Evolutionary conservation across 2,888 invertebrate genomes (phyloP).

Genomic region (Pseudoips prasinana): DNA sequence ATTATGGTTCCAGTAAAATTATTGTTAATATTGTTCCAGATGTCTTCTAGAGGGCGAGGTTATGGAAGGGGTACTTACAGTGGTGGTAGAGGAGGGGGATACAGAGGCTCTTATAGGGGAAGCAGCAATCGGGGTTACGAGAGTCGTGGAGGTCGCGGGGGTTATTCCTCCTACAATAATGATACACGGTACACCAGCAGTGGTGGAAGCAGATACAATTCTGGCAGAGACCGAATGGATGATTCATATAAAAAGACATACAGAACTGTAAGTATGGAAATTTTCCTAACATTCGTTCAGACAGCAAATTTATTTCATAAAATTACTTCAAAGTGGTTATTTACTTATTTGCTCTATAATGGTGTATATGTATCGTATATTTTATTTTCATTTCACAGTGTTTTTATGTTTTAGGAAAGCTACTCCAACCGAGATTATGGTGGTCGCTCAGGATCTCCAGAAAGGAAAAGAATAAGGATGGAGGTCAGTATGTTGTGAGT

Average conservation of each 20-base stretch:
- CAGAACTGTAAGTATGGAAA: conserved; percentile 69
- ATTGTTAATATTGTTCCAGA: no score
- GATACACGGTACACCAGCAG: conserved; percentile 66
- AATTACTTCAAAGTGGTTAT: no score
- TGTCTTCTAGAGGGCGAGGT: conserved; percentile 75
- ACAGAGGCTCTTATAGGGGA: conserved; percentile 69
- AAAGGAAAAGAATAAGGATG: conserved; percentile 83
- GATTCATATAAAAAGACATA: conserved; percentile 75
- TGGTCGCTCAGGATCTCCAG: conserved; percentile 82
- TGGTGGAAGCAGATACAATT: conserved; percentile 61
- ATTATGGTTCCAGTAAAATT: no score
- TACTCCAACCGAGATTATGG: conserved; percentile 80
- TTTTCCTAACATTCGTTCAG: no score
- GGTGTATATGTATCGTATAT: no score
- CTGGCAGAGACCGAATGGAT: conserved; percentile 65
- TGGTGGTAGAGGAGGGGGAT: conserved; percentile 55
- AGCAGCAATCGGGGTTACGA: conserved; percentile 63
- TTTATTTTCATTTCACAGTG: conserved; percentile 14
- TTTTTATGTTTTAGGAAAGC: conserved; percentile 51
- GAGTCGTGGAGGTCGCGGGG: conserved; percentile 64
- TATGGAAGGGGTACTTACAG: conserved; percentile 64
- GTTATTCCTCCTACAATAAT: conserved; percentile 64
- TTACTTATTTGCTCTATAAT: no score
- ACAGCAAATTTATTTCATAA: no score
- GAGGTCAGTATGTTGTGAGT: conserved; percentile 71